Evolutionary conservation across 2,113 vertebrate species (phyloP).

Genomic region (Castor canadensis): DNA sequence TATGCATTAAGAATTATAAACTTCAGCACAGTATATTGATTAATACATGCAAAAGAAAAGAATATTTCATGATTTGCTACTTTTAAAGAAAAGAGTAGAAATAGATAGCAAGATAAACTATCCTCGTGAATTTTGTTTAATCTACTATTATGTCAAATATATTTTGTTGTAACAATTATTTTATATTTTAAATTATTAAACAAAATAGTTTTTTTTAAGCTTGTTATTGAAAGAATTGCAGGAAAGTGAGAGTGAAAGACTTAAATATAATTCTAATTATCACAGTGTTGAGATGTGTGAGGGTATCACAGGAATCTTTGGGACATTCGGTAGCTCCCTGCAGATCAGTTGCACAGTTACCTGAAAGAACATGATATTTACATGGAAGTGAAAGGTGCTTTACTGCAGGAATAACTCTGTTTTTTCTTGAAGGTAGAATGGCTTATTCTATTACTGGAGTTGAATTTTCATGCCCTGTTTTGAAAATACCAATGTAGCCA

Average conservation of each 20-base stretch:
- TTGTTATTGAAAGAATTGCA: background rate
- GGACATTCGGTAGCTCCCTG: background rate
- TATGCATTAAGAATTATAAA: background rate
- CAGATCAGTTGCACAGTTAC: background rate
- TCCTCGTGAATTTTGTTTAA: background rate
- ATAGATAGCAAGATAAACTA: background rate
- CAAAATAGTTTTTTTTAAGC: background rate
- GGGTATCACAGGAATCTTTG: rapidly evolving
- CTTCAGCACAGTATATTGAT: background rate
- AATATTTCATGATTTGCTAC: background rate
- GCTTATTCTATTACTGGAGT: background rate
- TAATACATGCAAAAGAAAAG: background rate
- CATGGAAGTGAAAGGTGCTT: background rate
- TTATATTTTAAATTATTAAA: conserved; percentile 32
- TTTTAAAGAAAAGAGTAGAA: conserved; percentile 24
- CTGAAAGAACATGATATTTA: background rate
- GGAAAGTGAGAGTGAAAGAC: background rate
- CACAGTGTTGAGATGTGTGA: too few species aligned
- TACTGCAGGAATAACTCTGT: background rate
- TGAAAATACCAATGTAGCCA: background rate
- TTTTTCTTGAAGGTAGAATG: background rate
- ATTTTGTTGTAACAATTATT: background rate
- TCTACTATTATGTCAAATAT: background rate
- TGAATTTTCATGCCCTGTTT: background rate
- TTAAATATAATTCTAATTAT: background rate